phyloP scores from a whole-genome alignment of 2,888 invertebrate species.

The Chrysolina haemoptera region DNA sequence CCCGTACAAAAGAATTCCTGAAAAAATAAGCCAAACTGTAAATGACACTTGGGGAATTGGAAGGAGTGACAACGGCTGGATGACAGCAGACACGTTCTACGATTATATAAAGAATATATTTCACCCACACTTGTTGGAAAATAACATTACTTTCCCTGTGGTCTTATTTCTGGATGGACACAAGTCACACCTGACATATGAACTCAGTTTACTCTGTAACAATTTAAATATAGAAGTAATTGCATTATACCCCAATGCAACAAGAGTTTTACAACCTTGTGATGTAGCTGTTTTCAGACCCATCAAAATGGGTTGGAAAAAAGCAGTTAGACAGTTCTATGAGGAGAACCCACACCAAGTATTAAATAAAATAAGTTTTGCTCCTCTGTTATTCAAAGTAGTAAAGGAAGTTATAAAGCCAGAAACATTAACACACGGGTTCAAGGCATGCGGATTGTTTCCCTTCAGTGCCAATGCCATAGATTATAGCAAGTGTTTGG shows the following conservation, averaged over 20 bases:
- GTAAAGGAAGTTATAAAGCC: conserved; percentile 41
- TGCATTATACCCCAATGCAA: too few species aligned
- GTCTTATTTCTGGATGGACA: conserved; percentile 55
- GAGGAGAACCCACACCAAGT: conserved; percentile 37
- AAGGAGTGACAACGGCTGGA: conserved; percentile 58
- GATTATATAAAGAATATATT: conserved; percentile 51
- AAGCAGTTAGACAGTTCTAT: conserved; percentile 46
- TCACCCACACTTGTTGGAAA: conserved; percentile 50
- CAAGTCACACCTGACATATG: conserved; percentile 43
- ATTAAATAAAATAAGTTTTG: conserved; percentile 46
- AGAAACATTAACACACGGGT: conserved; percentile 49
- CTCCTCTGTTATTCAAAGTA: conserved; percentile 47
- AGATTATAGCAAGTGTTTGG: conserved; percentile 44
- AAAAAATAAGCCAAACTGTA: conserved; percentile 43
- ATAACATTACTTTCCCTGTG: conserved; percentile 54
- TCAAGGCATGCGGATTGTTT: conserved; percentile 49
- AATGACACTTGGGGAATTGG: conserved; percentile 56
- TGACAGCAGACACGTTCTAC: too few species aligned
- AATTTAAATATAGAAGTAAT: conserved; percentile 40
- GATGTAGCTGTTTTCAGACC: conserved; percentile 44
- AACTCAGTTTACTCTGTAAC: conserved; percentile 42
- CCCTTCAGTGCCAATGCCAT: conserved; percentile 49
- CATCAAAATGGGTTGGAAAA: conserved; percentile 37
- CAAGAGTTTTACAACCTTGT: conserved; percentile 44
- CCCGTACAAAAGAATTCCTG: conserved; percentile 54